Evolutionary conservation across 1,140 invertebrate genomes (phyloP), one percentile per base, ranked within the genome.

Genomic region (Drosophila burlai): DNA sequence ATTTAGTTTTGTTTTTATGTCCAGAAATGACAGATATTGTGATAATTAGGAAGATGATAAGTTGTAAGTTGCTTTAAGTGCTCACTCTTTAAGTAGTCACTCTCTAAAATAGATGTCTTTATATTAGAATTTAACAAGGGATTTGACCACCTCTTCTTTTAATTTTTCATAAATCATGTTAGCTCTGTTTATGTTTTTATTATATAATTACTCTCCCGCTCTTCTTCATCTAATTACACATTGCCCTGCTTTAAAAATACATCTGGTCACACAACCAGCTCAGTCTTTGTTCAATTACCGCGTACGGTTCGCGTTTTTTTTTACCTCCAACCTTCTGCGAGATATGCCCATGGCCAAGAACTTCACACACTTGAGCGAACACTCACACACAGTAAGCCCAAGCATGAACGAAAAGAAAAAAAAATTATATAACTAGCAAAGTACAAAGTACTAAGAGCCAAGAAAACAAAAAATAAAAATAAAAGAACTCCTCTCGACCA

Each of bases 281-380:
- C n/a, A 61, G 31, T 74, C 69, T 73, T 73, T 74, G 71, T 74
- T 74, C 71, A 74, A 73, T 74, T 73, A 71, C 67, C 52, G 60
- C 62, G 74, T 45, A 76, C 74, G 42, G 62, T 76, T 76, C 29
- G 46, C 21, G 62, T 52, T 34, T 52, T 76, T 29, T 50, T 29
- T 31, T 11, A 47, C 6, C 13, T 13, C 46, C 60, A 45, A 31
- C 64, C 74, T 55, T 78, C 49, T 71, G 69, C 62, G 52, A 58
- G 62, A 73, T 71, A 63, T 77, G 83, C 85, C 85, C 81, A 82
- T 87, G 76, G 77, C 84, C 84, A 89, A 87, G 85, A 87, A 90
- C 85, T 87, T 89, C 81, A 83, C 78, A 90, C 84, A 89, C 73
- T 80, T 80, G 65, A 84, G 73, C 84, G 85, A 59, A 47, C 83